Evolutionary conservation across 2,113 vertebrate genomes (phyloP), one percentile per base, ranked within the genome.

Genomic region (Nycticebus coucang): DNA sequence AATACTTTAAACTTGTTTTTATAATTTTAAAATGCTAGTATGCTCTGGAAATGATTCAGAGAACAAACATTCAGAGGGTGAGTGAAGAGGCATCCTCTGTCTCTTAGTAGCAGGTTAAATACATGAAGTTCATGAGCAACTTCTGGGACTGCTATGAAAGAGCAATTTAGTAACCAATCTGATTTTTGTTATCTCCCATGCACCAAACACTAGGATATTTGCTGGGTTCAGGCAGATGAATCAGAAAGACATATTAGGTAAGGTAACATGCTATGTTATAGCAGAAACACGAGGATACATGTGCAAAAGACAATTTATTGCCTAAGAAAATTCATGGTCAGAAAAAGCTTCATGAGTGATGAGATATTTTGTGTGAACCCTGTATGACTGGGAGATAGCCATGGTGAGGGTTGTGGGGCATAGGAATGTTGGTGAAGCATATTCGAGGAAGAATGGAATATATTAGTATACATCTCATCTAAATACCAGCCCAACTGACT

Each of bases 321-420:
- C 33, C 41, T 59, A 33, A n/a, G 18, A 53, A 71, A 74, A 90
- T 66, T 21, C 13, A 50, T 26, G 9, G 7, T 60, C 11, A 97
- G 21, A 14, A 90, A 62, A 64, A 37, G 3, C 9, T 71, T 93
- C 10, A 30, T 4, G 5, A 18, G 0, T 30, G 26, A 35, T 26
- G 26, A 1, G 17, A 55, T 45, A 50, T 80, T 62, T 91, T 85
- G 1, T 37, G 4, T 82, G 55, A 83, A 26, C 35, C 10, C 2
- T 77, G 17, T 1, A 22, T n/a, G 15, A 74, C 79, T 62, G 53
- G 37, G 18, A 80, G 2, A 53, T 0, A 74, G 28, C 30, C 17
- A 68, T 15, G 4, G 0, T 4, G 9, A 13, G 30, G 28, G 71
- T 14, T 2, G 2, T 4, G 50, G n/a, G 15, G 22, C 13, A 6